Evolutionary conservation across 2,113 vertebrate genomes (phyloP).

Genomic region (Theropithecus gelada): DNA sequence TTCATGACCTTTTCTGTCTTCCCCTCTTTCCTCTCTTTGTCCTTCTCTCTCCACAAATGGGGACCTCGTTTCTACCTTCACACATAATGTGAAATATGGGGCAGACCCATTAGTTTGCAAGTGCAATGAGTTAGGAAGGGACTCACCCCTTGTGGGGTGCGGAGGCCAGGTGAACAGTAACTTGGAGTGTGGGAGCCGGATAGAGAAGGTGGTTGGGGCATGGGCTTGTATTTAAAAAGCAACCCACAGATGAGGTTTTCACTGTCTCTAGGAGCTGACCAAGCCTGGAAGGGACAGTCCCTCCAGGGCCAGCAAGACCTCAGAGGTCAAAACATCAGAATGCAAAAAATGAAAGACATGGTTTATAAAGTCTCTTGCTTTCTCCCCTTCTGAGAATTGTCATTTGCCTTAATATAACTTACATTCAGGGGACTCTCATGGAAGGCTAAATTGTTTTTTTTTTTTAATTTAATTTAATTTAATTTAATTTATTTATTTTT

Average conservation of each 20-base stretch:
- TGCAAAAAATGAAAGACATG: background rate
- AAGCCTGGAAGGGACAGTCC: background rate
- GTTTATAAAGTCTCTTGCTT: background rate
- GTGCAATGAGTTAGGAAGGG: background rate
- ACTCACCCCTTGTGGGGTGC: background rate
- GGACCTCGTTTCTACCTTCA: background rate
- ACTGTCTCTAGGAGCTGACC: background rate
- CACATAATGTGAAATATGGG: too few relatives aligned
- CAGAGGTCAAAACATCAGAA: background rate
- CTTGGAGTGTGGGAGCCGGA: background rate
- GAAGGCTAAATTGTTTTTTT: background rate
- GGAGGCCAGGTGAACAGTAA: background rate
- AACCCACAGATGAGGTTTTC: background rate
- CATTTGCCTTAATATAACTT: background rate
- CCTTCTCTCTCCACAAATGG: background rate
- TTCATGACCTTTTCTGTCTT: background rate
- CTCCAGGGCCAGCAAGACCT: background rate
- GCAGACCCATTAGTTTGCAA: background rate
- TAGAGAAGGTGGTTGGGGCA: background rate
- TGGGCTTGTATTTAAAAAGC: background rate
- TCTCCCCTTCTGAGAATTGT: background rate
- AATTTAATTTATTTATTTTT: too few relatives aligned
- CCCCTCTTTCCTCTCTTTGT: background rate
- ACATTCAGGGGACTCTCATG: background rate
- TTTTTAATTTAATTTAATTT: too few relatives aligned